Conservation (phyloP, 2,888 invertebrate species). For the Eristalis arbustorum region DNA sequence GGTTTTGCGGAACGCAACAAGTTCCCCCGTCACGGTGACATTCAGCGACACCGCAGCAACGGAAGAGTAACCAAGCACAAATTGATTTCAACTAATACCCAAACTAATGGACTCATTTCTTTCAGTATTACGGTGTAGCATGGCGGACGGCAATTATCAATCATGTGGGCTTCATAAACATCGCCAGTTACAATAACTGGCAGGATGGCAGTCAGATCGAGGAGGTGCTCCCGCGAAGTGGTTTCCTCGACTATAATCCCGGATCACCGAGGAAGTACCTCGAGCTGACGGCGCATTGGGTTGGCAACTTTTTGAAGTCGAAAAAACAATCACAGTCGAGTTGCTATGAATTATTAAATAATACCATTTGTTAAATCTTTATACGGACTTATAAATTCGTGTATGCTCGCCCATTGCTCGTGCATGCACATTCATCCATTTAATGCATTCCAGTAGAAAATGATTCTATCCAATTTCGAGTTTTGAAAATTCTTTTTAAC, state of each 20-base stretch:
- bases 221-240: constrained; percentile 80
- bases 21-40: constrained; percentile 78
- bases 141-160: constrained; percentile 84
- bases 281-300: constrained; percentile 84
- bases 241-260: constrained; percentile 83
- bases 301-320: constrained; percentile 81
- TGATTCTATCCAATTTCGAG: constrained; percentile 64
- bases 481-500: constrained; percentile 47
- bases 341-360: constrained; percentile 79
- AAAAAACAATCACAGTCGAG: constrained; percentile 77
- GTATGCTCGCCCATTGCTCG: neutral
- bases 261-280: constrained; percentile 84
- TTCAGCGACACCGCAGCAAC: constrained; percentile 79
- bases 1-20: constrained; percentile 86
- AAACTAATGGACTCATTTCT: neutral
- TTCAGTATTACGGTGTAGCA: constrained; percentile 83
- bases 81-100: neutral
- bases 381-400: neutral
- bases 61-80: constrained; percentile 76
- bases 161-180: constrained; percentile 82
- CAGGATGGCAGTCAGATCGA: constrained; percentile 89
- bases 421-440: constrained; percentile 36
- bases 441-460: constrained; percentile 60
- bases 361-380: constrained; percentile 78
- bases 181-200: constrained; percentile 89